phyloP scores from a whole-genome alignment of 1,140 invertebrate genomes.

The Rhyacophila brunnea region DNA sequence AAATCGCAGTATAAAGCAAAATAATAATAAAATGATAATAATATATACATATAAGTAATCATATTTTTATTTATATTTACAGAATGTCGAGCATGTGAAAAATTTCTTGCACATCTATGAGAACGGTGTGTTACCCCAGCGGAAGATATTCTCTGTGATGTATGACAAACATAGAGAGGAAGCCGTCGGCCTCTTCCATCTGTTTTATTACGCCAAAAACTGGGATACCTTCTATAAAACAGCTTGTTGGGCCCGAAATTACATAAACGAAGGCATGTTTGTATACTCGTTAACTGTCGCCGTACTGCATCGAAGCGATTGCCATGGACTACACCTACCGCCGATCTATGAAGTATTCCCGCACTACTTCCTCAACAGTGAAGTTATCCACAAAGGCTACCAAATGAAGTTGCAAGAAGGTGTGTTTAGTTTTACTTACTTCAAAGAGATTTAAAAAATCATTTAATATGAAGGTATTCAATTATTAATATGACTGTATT shows the following conservation, averaged over 20 bases:
- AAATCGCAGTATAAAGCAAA: too few species aligned
- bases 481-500: too few species aligned
- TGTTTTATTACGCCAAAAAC: conserved; percentile 58
- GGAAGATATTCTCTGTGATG: conserved; percentile 55
- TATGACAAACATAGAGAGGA: conserved; percentile 50
- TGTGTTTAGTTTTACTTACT: conserved; percentile 36
- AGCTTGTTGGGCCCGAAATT: conserved; percentile 57
- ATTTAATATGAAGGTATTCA: too few species aligned
- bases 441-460: conserved; percentile 52
- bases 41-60: too few species aligned
- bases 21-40: too few species aligned
- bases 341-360: conserved; percentile 64
- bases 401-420: conserved; percentile 58
- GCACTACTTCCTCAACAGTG: conserved; percentile 58
- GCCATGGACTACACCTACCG: conserved; percentile 58
- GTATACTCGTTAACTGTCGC: conserved; percentile 59
- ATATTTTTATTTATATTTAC: conserved; percentile 1
- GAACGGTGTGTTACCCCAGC: conserved; percentile 48
- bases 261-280: conserved; percentile 63
- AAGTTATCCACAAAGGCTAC: conserved; percentile 57
- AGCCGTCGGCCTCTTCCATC: conserved; percentile 47
- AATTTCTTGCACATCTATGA: conserved; percentile 56
- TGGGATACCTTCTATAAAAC: conserved; percentile 64
- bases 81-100: conserved; percentile 54
- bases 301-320: conserved; percentile 58